phyloP scores from a whole-genome alignment of 2,888 invertebrate genomes.

The Trissolcus brochymenae region DNA sequence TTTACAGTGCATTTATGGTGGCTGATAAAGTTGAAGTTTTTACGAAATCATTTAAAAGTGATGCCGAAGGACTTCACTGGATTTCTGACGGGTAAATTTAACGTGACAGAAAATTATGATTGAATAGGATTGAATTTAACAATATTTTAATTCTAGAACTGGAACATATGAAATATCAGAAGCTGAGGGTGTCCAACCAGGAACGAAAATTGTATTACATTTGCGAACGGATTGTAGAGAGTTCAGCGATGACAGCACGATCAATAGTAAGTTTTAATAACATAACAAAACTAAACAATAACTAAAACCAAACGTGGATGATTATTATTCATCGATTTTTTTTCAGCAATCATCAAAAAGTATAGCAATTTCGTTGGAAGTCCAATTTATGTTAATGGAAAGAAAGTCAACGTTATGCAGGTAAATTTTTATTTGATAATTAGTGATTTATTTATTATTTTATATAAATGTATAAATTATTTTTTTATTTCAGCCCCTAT shows the following conservation, averaged over 20 bases:
- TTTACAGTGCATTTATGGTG: slow-evolving; percentile 98
- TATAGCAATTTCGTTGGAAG: slow-evolving; percentile 98
- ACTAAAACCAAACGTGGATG: not conserved
- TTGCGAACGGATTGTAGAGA: slow-evolving; percentile 92
- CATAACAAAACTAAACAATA: not conserved
- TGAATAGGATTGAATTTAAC: not conserved
- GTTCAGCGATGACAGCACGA: slow-evolving; percentile 90
- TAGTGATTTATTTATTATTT: slow-evolving; percentile 1
- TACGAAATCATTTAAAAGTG: slow-evolving; percentile 83
- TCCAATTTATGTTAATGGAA: slow-evolving; percentile 93
- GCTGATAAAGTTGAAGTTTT: slow-evolving; percentile 95
- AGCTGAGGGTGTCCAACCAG: slow-evolving; percentile 88
- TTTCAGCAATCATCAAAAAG: slow-evolving; percentile 90
- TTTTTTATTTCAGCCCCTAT: slow-evolving; percentile 83
- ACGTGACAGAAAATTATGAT: not conserved
- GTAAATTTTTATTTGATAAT: slow-evolving; percentile 71
- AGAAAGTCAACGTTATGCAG: slow-evolving; percentile 91
- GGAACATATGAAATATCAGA: slow-evolving; percentile 93
- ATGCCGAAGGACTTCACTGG: slow-evolving; percentile 89
- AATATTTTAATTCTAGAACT: slow-evolving; percentile 78
- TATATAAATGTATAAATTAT: slow-evolving; percentile 8
- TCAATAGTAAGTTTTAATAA: slow-evolving; percentile 80
- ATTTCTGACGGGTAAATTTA: slow-evolving; percentile 88
- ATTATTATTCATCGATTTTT: not conserved
- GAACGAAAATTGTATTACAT: slow-evolving; percentile 95